Evolutionary conservation across 2,113 vertebrate genomes (phyloP).

Genomic region (Hippocampus barbouri): DNA sequence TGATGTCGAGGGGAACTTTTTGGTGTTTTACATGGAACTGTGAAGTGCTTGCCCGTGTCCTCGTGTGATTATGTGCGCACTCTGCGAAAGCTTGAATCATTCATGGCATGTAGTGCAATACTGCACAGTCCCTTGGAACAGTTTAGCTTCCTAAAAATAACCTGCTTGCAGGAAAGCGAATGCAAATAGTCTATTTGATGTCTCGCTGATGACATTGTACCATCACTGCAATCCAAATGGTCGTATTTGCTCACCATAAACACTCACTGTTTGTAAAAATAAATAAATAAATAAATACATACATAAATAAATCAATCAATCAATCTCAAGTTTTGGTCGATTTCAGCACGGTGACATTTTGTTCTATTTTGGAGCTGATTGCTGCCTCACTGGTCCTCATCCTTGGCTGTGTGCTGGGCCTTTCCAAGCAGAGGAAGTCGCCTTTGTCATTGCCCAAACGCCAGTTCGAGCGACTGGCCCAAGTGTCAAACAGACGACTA

Average conservation of each 20-base stretch:
- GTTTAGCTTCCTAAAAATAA: constrained; percentile 66
- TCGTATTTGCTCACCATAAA: constrained; percentile 5
- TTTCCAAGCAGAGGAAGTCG: constrained; percentile 47
- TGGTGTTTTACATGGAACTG: constrained; percentile 22
- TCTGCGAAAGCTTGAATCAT: constrained; percentile 61
- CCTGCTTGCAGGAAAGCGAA: constrained; percentile 29
- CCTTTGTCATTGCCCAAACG: constrained; percentile 55
- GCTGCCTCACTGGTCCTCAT: constrained; percentile 31
- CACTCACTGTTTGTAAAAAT: constrained; percentile 11
- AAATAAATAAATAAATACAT: not conserved
- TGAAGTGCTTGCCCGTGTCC: constrained; percentile 28
- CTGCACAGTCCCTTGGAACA: constrained; percentile 56
- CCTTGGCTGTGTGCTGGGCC: constrained; percentile 37
- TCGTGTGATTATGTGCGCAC: constrained; percentile 52
- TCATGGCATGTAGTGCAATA: constrained; percentile 54
- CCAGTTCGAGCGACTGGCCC: constrained; percentile 56
- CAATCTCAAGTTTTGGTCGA: constrained; percentile 19
- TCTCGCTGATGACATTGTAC: constrained; percentile 29
- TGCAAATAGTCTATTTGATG: constrained; percentile 53
- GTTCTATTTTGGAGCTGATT: constrained; percentile 33
- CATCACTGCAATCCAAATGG: constrained; percentile 24
- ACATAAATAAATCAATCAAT: too few relatives aligned
- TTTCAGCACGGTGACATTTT: constrained; percentile 23
- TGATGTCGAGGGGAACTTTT: constrained; percentile 6
- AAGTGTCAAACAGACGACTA: constrained; percentile 42